Evolutionary conservation across 37 sponge, comb jelly and placozoan species (phyloP), one percentile per base, ranked within the genome.

Genomic region (Halichondria panicea): DNA sequence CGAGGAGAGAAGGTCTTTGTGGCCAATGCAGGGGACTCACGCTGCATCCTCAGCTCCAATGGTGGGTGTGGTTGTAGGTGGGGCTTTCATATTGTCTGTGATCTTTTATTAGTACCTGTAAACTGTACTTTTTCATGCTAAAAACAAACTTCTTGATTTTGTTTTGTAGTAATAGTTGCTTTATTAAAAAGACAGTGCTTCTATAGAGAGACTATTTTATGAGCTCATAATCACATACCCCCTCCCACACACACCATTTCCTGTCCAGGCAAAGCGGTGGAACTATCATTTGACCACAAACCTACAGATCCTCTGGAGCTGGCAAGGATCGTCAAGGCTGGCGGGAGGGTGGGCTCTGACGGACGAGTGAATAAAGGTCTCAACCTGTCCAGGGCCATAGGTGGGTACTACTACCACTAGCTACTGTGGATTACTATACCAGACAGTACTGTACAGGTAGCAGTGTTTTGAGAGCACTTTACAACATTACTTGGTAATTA

Each of bases 1-100:
- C 58, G 66, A 39, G 84, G 68, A 34, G 76, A 81, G 13, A 42
- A 71, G 1, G 43, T 96, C 0, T 57, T 75, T 30, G 96, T 96
- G 13, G 96, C 96, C 1, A 92, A 96, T 82, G 90, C 88, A 59
- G 96, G 96, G 36, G 96, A 96, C 65, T 96, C 96, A 30, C 63
- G 92, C 35, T 92, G 93, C 65, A 85, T 96, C 4, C 43, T 92
- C 13, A 86, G 87, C 24, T 55, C 72, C 15, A 69, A 78, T 69
- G 96, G 92, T 76, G 7, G 0, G 61, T 30, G 6, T 42, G 13
- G 52, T 15, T 48, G 11, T 11, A 18, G 52, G 52, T 48, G 11
- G 52, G 11, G 11, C 52, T 48, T 48, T 48, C 15, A 48, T 18
- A 48, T 11, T 48, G 52, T 18, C 52, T 48, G 52, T 18, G 11